A percentile compares a stretch with the other conserved stretches of the same genome.
These are phyloP conservation scores for Acromyrmex echinatior DNA, from an alignment of 1,140 invertebrate species.

Conservation along the genomic window DNA sequence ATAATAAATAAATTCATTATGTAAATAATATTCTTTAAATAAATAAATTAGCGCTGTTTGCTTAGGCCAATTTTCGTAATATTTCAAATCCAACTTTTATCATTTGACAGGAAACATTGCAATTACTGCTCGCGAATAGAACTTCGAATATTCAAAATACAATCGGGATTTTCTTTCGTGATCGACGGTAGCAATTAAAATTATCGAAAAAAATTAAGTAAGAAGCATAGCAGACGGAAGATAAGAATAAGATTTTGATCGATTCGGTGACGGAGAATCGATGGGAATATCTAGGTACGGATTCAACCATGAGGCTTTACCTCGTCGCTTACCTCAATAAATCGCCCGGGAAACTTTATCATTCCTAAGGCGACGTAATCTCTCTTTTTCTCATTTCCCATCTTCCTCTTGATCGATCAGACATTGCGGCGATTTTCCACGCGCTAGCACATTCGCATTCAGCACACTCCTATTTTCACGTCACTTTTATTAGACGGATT, in stretches of 20 bases:
- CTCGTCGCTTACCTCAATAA: slow-evolving; percentile 51
- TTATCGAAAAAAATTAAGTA: slow-evolving; percentile 32
- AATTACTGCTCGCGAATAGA: slow-evolving; percentile 12
- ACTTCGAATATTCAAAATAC: background rate
- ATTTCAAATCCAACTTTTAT: slow-evolving; percentile 14
- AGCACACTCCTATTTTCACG: slow-evolving; percentile 28
- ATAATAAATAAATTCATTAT: no score
- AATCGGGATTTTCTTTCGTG: background rate
- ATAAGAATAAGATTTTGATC: slow-evolving; percentile 63
- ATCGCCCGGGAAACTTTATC: slow-evolving; percentile 62
- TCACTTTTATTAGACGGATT: slow-evolving; percentile 42
- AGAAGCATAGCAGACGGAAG: slow-evolving; percentile 22
- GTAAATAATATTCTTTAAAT: background rate
- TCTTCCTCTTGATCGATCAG: slow-evolving; percentile 60
- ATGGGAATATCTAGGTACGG: slow-evolving; percentile 29
- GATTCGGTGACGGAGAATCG: slow-evolving; percentile 44
- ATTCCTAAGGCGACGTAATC: slow-evolving; percentile 60
- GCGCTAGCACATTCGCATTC: slow-evolving; percentile 41
- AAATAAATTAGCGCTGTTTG: background rate
- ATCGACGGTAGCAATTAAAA: slow-evolving; percentile 44
- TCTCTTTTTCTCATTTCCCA: slow-evolving; percentile 60
- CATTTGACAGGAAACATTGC: background rate
- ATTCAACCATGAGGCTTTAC: slow-evolving; percentile 54
- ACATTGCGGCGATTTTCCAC: slow-evolving; percentile 53
- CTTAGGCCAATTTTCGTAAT: background rate